A percentile compares a stretch with the other conserved stretches of the same genome.
Evolutionary conservation across 2,888 invertebrate genomes (phyloP).

Genomic region (Agrotis segetum): DNA sequence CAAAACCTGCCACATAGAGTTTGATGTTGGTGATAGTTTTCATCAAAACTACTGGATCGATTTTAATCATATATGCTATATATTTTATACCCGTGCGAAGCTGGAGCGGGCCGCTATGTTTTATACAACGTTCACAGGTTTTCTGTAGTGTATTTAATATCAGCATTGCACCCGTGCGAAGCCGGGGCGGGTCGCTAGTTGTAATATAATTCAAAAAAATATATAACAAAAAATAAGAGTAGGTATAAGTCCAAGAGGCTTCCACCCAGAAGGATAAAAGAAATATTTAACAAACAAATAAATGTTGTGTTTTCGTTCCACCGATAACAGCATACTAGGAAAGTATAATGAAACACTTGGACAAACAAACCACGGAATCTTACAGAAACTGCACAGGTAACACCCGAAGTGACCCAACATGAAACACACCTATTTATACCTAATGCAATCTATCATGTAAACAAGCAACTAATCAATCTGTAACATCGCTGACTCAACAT

Average conservation of each 20-base stretch:
- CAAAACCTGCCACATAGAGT: not conserved
- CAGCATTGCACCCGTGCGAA: too few relatives aligned
- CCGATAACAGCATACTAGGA: constrained; percentile 19
- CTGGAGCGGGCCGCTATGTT: too few relatives aligned
- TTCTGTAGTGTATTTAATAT: too few relatives aligned
- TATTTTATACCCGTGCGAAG: too few relatives aligned
- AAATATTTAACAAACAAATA: not conserved
- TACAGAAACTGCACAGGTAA: constrained; percentile 24
- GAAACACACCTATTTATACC: constrained; percentile 42
- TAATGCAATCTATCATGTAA: constrained; percentile 46
- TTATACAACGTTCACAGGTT: too few relatives aligned
- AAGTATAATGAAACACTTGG: constrained; percentile 39
- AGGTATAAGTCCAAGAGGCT: too few relatives aligned
- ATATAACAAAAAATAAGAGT: too few relatives aligned
- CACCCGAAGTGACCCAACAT: constrained; percentile 28
- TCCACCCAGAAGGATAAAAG: too few relatives aligned
- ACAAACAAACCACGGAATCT: constrained; percentile 42
- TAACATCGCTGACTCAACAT: constrained; percentile 69
- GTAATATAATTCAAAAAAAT: too few relatives aligned
- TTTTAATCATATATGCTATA: too few relatives aligned
- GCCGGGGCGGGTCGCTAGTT: too few relatives aligned
- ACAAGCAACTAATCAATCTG: constrained; percentile 50
- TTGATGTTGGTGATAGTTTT: not conserved
- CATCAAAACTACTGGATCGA: too few relatives aligned
- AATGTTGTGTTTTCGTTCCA: not conserved